Evolutionary conservation across 2,113 vertebrate genomes (phyloP).

Genomic region (Opisthocomus hoazin): DNA sequence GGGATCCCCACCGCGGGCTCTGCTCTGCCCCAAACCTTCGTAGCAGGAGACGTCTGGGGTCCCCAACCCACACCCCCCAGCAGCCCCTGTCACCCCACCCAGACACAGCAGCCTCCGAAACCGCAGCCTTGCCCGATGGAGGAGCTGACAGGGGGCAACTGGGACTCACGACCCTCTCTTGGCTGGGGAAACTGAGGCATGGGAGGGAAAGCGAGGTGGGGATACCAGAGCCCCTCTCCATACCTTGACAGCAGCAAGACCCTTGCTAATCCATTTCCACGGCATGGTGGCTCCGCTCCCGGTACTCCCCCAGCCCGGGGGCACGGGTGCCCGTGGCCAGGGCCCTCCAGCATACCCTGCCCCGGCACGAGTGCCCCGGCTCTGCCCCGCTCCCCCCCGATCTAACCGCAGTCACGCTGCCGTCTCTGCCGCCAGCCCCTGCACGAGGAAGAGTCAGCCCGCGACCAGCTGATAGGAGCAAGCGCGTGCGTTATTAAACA

Average conservation of each 20-base stretch:
- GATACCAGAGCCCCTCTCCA: background rate
- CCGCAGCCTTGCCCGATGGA: background rate
- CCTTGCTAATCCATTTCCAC: conserved; percentile 46
- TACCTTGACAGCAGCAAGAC: conserved; percentile 56
- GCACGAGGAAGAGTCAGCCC: conserved; percentile 57
- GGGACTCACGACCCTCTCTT: background rate
- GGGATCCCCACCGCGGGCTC: background rate
- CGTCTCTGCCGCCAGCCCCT: background rate
- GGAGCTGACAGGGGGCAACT: background rate
- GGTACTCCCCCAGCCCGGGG: rapidly evolving
- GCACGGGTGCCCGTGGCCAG: rapidly evolving
- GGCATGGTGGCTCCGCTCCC: background rate
- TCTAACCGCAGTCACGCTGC: background rate
- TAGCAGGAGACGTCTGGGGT: background rate
- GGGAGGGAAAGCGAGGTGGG: rapidly evolving
- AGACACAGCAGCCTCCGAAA: background rate
- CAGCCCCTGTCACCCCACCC: background rate
- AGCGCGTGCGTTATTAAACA: conserved; percentile 29
- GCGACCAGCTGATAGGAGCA: conserved; percentile 71
- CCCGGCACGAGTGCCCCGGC: rapidly evolving
- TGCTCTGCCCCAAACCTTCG: background rate
- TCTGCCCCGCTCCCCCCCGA: background rate
- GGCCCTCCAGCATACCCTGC: background rate
- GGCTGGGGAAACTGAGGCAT: background rate
- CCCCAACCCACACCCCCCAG: rapidly evolving